phyloP scores from a whole-genome alignment of 2,113 vertebrate genomes.

The Trochalopteron elliotii region DNA sequence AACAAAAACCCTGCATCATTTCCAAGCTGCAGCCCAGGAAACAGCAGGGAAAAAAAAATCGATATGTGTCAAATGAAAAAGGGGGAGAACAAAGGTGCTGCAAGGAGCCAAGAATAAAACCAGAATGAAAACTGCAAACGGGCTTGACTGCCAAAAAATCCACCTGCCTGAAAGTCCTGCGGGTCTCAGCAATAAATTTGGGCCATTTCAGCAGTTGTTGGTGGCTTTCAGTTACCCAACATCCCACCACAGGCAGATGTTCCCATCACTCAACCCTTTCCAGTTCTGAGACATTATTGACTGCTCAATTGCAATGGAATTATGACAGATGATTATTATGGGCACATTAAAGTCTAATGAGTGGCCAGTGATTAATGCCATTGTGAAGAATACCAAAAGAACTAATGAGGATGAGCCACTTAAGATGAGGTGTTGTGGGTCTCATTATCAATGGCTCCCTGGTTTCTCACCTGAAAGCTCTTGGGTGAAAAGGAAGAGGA shows the following conservation, averaged over 20 bases:
- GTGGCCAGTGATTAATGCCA: conserved; percentile 4
- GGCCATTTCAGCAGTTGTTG: not conserved
- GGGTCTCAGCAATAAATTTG: not conserved
- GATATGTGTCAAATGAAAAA: not conserved
- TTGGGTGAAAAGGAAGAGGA: not conserved
- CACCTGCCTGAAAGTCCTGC: conserved; percentile 6
- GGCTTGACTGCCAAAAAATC: not conserved
- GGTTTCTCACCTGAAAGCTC: not conserved
- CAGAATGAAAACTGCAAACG: not conserved
- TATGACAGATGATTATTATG: not conserved
- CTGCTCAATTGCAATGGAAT: not conserved
- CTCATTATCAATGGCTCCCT: not conserved
- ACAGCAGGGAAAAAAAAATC: not conserved
- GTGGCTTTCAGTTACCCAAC: not conserved
- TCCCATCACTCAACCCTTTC: not conserved
- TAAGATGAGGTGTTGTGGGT: not conserved
- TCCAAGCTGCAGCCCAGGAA: conserved; percentile 2
- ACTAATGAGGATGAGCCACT: conserved; percentile 32
- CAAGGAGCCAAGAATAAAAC: conserved; percentile 28
- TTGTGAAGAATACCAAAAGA: conserved; percentile 17
- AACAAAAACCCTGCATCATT: not conserved
- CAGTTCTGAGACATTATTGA: not conserved
- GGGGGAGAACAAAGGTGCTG: not conserved
- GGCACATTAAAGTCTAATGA: conserved; percentile 55
- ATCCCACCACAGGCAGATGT: fast-evolving